These are phyloP conservation scores for Pelobates cultripes DNA, from an alignment of 2,797 vertebrate species.

Conservation along the genomic window DNA sequence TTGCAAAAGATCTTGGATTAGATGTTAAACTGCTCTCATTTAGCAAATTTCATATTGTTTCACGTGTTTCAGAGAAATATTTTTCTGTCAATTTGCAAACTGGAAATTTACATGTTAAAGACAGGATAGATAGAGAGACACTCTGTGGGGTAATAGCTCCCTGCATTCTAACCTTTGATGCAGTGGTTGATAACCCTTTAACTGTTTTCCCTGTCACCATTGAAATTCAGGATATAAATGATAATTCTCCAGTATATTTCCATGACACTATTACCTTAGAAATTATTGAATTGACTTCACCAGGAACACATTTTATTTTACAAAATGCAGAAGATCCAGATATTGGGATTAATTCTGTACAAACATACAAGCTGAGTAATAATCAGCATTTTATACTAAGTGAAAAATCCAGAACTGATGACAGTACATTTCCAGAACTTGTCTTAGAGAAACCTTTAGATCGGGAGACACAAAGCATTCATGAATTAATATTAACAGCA, in stretches of 20 bases:
- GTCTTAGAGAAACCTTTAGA: constrained; percentile 25
- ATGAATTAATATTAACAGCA: constrained; percentile 70
- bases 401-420: constrained; percentile 12
- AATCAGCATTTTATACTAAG: constrained; percentile 72
- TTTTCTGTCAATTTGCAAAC: constrained; percentile 56
- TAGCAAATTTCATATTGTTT: constrained; percentile 57
- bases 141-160: constrained; percentile 53
- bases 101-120: constrained; percentile 55
- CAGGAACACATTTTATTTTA: constrained; percentile 84
- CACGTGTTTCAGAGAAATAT: constrained; percentile 60
- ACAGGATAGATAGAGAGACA: constrained; percentile 62
- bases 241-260: constrained; percentile 61
- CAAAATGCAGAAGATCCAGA: constrained; percentile 92
- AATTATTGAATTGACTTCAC: constrained; percentile 78
- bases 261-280: constrained; percentile 55
- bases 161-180: constrained; percentile 61
- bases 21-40: constrained; percentile 48
- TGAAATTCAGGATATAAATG: constrained; percentile 64
- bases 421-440: constrained; percentile 16
- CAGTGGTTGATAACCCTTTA: constrained; percentile 59
- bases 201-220: constrained; percentile 59
- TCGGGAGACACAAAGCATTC: constrained; percentile 8
- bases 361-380: constrained; percentile 82
- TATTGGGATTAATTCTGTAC: constrained; percentile 88
- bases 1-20: constrained; percentile 62